phyloP scores from a whole-genome alignment of 2,797 vertebrate species.

The Ctenosaura bakeri region DNA sequence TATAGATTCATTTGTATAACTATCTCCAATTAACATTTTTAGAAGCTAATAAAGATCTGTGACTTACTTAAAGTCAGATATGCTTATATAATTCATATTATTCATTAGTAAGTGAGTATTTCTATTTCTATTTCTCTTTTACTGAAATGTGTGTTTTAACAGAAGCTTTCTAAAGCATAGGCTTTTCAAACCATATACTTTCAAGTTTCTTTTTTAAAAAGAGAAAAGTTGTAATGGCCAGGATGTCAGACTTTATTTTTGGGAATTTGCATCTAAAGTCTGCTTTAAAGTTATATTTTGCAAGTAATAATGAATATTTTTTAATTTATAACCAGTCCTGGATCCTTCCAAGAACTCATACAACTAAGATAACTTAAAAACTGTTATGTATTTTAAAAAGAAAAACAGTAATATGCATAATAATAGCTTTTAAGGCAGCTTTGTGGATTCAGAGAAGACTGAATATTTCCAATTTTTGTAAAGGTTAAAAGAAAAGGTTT shows the following conservation, averaged over 20 bases:
- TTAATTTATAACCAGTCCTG: background rate
- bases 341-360: background rate
- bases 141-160: background rate
- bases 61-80: too few species aligned
- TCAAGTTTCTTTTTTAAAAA: background rate
- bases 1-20: too few species aligned
- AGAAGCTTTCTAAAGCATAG: background rate
- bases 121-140: background rate
- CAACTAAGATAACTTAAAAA: too few species aligned
- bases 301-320: background rate
- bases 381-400: too few species aligned
- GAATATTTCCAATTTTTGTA: constrained; percentile 50
- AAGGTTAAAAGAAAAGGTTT: constrained; percentile 61
- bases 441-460: constrained; percentile 64
- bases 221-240: background rate
- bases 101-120: too few species aligned
- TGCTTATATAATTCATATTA: too few species aligned
- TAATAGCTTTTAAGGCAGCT: constrained; percentile 38
- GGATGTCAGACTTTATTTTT: background rate
- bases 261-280: background rate
- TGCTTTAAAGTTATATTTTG: background rate
- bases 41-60: too few species aligned
- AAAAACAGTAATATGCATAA: background rate
- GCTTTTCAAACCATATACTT: background rate
- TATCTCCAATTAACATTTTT: too few species aligned